Evolutionary conservation across 2,113 vertebrate genomes (phyloP).

Genomic region (Cyanoramphus novaezelandiae): DNA sequence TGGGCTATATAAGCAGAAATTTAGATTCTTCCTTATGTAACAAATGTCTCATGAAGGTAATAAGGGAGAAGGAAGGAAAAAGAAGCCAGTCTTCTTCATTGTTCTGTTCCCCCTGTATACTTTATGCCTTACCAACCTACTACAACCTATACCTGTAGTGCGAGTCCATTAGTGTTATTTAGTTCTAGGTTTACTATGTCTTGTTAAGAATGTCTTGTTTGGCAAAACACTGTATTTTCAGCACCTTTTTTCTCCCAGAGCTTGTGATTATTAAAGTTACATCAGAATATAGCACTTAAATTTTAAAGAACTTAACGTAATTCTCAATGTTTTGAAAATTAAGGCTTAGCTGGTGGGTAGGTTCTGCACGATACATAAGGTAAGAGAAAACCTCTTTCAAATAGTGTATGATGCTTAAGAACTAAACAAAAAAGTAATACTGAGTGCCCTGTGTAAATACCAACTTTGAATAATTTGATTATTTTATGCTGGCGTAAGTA

Average conservation of each 20-base stretch:
- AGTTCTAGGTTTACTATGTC: background rate
- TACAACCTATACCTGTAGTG: background rate
- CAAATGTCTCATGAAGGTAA: background rate
- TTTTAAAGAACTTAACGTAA: background rate
- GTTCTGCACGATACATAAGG: background rate
- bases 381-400: background rate
- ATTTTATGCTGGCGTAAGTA: background rate
- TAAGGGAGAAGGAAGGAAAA: background rate
- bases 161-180: background rate
- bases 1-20: background rate
- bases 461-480: background rate
- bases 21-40: background rate
- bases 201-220: background rate
- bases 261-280: background rate
- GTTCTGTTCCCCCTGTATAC: background rate
- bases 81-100: background rate
- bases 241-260: background rate
- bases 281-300: background rate
- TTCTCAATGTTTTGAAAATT: background rate
- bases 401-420: background rate
- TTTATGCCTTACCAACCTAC: background rate
- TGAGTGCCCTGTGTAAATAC: background rate
- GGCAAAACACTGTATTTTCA: background rate
- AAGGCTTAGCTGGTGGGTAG: background rate
- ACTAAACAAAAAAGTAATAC: background rate